Evolutionary conservation across 2,888 invertebrate genomes (phyloP).

Genomic region (Drosophila ochracea): DNA sequence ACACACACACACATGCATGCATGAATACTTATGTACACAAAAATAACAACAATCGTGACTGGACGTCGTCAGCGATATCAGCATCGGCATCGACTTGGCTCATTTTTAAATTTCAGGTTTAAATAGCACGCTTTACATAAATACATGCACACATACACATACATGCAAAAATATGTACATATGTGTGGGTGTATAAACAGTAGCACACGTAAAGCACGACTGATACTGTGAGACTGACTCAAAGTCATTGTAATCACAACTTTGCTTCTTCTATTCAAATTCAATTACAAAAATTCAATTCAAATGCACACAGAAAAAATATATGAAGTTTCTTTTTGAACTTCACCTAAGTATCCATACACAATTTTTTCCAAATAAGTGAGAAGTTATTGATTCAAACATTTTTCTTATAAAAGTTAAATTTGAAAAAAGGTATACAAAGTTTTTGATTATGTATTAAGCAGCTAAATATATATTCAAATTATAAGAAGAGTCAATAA

Average conservation of each 20-base stretch:
- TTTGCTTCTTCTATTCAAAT: slow-evolving; percentile 4
- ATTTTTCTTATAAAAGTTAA: neutral
- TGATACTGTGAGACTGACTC: slow-evolving; percentile 10
- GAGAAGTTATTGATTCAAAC: neutral
- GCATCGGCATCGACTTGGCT: slow-evolving; percentile 35
- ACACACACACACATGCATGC: slow-evolving; percentile 6
- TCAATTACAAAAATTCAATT: neutral
- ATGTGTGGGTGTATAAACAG: neutral
- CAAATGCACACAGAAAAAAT: neutral
- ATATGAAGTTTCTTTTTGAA: neutral
- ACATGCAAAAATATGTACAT: slow-evolving; percentile 21
- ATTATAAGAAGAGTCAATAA: neutral
- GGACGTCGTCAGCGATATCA: slow-evolving; percentile 32
- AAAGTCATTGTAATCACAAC: slow-evolving; percentile 4
- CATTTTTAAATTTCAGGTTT: slow-evolving; percentile 66
- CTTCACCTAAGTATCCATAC: neutral
- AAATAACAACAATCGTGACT: slow-evolving; percentile 59
- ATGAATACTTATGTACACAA: slow-evolving; percentile 15
- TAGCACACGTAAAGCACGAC: slow-evolving; percentile 28
- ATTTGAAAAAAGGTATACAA: neutral
- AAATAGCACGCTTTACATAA: slow-evolving; percentile 59
- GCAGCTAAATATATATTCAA: neutral
- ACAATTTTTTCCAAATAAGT: neutral
- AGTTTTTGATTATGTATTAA: neutral
- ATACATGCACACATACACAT: neutral